Evolutionary conservation across 2,888 invertebrate genomes (phyloP).

Genomic region (Dicycla oo): DNA sequence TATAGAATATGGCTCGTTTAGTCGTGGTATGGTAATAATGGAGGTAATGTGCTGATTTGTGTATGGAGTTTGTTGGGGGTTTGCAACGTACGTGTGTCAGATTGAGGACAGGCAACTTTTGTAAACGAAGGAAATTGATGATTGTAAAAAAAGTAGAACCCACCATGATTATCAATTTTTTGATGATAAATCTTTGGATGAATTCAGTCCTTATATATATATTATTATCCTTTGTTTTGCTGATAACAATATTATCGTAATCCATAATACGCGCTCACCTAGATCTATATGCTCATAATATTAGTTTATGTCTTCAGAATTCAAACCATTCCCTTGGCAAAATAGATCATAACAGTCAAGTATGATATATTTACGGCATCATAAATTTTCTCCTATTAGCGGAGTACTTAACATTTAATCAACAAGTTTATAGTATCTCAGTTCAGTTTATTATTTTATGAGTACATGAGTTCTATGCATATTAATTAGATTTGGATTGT

Average conservation of each 20-base stretch:
- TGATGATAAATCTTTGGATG: too few species aligned
- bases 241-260: neutral
- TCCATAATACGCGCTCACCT: neutral
- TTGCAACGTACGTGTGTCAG: neutral
- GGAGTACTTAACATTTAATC: slow-evolving; percentile 39
- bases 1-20: slow-evolving; percentile 31
- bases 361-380: slow-evolving; percentile 37
- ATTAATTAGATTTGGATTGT: neutral
- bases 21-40: slow-evolving; percentile 11
- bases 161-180: too few species aligned
- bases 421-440: slow-evolving; percentile 19
- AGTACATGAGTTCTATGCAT: neutral
- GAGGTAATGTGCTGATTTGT: slow-evolving; percentile 8
- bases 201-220: too few species aligned
- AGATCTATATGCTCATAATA: neutral
- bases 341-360: slow-evolving; percentile 50
- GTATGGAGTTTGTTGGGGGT: neutral
- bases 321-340: slow-evolving; percentile 2
- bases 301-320: neutral
- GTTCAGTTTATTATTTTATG: slow-evolving; percentile 11
- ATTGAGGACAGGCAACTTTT: neutral
- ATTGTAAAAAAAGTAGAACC: too few species aligned
- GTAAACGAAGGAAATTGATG: too few species aligned
- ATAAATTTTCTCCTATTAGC: slow-evolving; percentile 37
- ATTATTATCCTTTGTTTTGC: neutral